Evolutionary conservation across 1,140 invertebrate genomes (phyloP).

Genomic region (Lerema accius): DNA sequence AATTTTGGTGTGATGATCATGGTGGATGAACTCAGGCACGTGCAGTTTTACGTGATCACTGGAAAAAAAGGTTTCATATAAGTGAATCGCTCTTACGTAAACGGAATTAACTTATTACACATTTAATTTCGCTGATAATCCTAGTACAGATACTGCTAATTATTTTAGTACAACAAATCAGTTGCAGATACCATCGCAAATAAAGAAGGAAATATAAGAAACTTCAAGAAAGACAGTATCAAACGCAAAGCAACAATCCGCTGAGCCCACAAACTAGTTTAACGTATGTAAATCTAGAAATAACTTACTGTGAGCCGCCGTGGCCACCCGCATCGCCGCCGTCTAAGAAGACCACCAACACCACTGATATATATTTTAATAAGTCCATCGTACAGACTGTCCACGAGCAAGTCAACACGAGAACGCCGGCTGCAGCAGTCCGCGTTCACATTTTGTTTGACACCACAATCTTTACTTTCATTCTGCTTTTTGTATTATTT

Average conservation of each 20-base stretch:
- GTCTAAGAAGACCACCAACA: conserved; percentile 57
- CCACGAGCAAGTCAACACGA: conserved; percentile 30
- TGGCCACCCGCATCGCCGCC: conserved; percentile 65
- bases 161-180: too few species aligned
- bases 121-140: too few species aligned
- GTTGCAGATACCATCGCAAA: too few species aligned
- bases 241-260: conserved; percentile 28
- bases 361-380: conserved; percentile 56
- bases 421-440: conserved; percentile 37
- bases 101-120: background rate
- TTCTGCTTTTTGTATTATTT: conserved; percentile 54
- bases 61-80: conserved; percentile 48
- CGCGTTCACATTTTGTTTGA: conserved; percentile 68
- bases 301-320: conserved; percentile 67
- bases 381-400: conserved; percentile 54
- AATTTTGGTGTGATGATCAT: conserved; percentile 83
- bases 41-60: conserved; percentile 83
- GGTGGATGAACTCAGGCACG: conserved; percentile 84
- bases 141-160: too few species aligned
- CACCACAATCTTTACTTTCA: conserved; percentile 53
- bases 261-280: conserved; percentile 16
- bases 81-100: background rate
- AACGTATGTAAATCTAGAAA: background rate
- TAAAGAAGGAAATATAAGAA: too few species aligned
- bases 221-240: too few species aligned